Percentiles rank a stretch among this genome's conserved stretches.
phyloP scores from a whole-genome alignment of 2,888 invertebrate genomes.

The Atrina japonica region DNA sequence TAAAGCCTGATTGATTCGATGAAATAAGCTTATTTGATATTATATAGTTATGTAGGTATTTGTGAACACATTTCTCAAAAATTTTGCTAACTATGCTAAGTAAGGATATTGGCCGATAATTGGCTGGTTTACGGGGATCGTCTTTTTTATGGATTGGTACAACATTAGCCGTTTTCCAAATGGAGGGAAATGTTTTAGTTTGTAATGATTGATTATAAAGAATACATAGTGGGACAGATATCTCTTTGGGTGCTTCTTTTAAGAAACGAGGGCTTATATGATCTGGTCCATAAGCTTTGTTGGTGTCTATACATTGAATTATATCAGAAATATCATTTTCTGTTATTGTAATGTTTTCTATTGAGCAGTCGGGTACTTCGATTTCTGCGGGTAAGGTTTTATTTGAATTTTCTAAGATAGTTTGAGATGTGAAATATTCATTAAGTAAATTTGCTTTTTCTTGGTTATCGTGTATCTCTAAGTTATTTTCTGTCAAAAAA shows the following conservation, averaged over 20 bases:
- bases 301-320: neutral
- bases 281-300: neutral
- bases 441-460: too few species aligned
- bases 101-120: conserved; percentile 2
- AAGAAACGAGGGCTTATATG: neutral
- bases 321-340: neutral
- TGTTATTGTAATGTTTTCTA: neutral
- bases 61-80: conserved; percentile 9
- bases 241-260: neutral
- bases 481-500: too few species aligned
- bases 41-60: conserved; percentile 2
- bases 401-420: too few species aligned
- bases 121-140: neutral
- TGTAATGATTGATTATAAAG: neutral
- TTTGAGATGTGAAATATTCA: too few species aligned
- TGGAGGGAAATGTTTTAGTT: neutral
- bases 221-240: neutral
- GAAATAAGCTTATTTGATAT: neutral
- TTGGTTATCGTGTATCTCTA: too few species aligned
- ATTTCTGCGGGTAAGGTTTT: too few species aligned
- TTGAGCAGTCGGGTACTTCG: neutral
- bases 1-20: too few species aligned
- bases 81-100: neutral
- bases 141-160: neutral
- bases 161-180: neutral